A percentile compares a stretch with the other conserved stretches of the same genome.
Evolutionary conservation across 2,113 vertebrate genomes (phyloP).

Genomic region (Holacanthus passer): DNA sequence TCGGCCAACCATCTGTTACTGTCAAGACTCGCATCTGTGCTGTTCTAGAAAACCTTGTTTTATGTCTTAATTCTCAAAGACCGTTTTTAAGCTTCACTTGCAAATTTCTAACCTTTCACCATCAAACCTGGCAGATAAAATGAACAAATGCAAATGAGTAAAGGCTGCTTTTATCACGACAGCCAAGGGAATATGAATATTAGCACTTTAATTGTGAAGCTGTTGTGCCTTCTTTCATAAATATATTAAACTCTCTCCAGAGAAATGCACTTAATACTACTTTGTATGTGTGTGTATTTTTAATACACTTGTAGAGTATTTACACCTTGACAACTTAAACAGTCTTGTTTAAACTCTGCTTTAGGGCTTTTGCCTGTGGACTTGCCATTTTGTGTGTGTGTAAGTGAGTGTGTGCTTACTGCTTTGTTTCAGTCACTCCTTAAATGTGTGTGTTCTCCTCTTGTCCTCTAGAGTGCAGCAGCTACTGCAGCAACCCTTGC

Average conservation of each 20-base stretch:
- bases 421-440: neutral
- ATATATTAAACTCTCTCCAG: neutral
- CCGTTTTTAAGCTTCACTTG: slow-evolving; percentile 10
- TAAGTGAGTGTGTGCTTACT: neutral
- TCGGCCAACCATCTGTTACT: slow-evolving; percentile 40
- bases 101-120: neutral
- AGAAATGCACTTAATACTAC: neutral
- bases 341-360: neutral
- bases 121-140: slow-evolving; percentile 8
- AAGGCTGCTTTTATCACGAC: slow-evolving; percentile 18
- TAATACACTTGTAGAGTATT: neutral
- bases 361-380: neutral
- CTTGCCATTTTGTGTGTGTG: neutral
- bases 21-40: neutral
- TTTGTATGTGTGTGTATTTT: slow-evolving; percentile 5
- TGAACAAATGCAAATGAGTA: neutral
- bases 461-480: slow-evolving; percentile 92
- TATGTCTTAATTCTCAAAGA: slow-evolving; percentile 1
- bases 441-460: slow-evolving; percentile 28
- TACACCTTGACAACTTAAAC: neutral
- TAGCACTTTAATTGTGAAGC: neutral
- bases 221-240: neutral
- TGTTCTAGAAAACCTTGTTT: neutral
- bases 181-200: neutral
- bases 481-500: slow-evolving; percentile 97